phyloP scores from a whole-genome alignment of 2,888 invertebrate genomes.

The Antitype chi region DNA sequence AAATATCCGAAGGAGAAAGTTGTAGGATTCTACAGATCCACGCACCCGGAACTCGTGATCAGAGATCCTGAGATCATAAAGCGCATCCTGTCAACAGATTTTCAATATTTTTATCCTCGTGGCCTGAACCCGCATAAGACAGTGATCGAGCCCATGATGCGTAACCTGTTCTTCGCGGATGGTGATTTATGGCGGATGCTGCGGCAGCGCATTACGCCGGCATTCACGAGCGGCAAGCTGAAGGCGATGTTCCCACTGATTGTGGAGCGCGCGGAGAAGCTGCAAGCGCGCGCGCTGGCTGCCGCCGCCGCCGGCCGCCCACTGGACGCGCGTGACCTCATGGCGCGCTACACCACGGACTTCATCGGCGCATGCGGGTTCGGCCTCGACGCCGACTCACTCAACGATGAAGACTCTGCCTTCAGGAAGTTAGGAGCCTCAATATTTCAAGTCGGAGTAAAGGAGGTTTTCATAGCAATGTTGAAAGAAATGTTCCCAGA shows the following conservation, averaged over 20 bases:
- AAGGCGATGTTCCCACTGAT: conserved; percentile 83
- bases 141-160: conserved; percentile 77
- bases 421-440: conserved; percentile 77
- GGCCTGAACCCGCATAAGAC: conserved; percentile 72
- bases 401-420: conserved; percentile 76
- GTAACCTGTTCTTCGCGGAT: conserved; percentile 80
- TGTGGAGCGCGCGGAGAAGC: conserved; percentile 76
- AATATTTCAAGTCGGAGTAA: conserved; percentile 70
- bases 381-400: conserved; percentile 78
- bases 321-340: conserved; percentile 79
- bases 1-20: conserved; percentile 78
- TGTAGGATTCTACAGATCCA: conserved; percentile 76
- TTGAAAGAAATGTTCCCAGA: conserved; percentile 77
- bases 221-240: conserved; percentile 81
- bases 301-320: conserved; percentile 66
- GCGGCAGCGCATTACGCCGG: conserved; percentile 81
- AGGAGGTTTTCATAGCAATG: conserved; percentile 65
- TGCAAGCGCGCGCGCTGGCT: conserved; percentile 71
- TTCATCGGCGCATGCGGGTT: conserved; percentile 82
- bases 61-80: conserved; percentile 77
- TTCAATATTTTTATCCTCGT: conserved; percentile 74
- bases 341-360: conserved; percentile 82
- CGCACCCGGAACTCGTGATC: conserved; percentile 72
- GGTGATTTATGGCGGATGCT: conserved; percentile 81
- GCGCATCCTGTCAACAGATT: conserved; percentile 74